These are phyloP conservation scores for Drosophila niveifrons DNA, from an alignment of 2,888 invertebrate genomes.

Conservation along the genomic window DNA sequence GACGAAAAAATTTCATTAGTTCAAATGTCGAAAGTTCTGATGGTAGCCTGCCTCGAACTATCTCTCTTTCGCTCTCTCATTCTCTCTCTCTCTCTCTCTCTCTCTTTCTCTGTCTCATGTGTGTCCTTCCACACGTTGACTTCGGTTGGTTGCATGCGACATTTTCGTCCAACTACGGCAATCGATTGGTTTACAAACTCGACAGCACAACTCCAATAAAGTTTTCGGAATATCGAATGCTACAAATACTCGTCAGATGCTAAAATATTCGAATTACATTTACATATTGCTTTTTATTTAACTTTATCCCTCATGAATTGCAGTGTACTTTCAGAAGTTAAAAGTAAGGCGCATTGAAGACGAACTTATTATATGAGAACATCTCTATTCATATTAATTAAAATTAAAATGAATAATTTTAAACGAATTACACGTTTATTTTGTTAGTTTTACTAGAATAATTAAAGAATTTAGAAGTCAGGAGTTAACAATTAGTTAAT, in stretches of 20 bases:
- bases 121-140: background rate
- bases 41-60: constrained; percentile 14
- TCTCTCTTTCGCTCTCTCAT: constrained; percentile 16
- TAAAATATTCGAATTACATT: constrained; percentile 55
- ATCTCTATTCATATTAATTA: no score
- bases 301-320: background rate
- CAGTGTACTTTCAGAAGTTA: background rate
- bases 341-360: no score
- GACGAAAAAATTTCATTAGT: constrained; percentile 67
- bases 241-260: constrained; percentile 13
- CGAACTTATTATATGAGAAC: no score
- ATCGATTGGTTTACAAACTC: constrained; percentile 49
- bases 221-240: constrained; percentile 23
- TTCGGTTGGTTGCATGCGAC: constrained; percentile 20
- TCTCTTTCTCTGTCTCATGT: background rate
- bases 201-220: constrained; percentile 32
- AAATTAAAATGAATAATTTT: no score
- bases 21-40: constrained; percentile 70
- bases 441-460: no score
- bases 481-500: no score
- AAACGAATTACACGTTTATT: no score
- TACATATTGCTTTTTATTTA: constrained; percentile 46
- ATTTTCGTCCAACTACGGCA: constrained; percentile 23
- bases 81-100: background rate
- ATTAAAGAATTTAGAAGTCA: no score